Conservation (phyloP, 2,888 invertebrate species). For the Chrysotoxum bicinctum region DNA sequence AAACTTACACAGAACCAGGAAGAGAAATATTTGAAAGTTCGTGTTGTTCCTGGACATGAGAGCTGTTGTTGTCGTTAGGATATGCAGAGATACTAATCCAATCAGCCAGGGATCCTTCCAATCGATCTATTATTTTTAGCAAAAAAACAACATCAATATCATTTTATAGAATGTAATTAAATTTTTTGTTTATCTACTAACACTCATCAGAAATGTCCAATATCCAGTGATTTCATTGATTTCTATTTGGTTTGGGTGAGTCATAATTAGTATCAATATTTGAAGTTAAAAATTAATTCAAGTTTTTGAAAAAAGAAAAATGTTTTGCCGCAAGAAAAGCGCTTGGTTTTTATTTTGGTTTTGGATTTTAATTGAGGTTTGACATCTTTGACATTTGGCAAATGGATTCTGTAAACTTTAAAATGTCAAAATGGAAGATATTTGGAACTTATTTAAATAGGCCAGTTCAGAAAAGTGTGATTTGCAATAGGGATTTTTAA, state of each 20-base stretch:
- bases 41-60: constrained; percentile 92
- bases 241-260: constrained; percentile 86
- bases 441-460: neutral
- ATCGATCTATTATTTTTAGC: constrained; percentile 85
- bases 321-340: neutral
- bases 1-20: constrained; percentile 90
- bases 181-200: constrained; percentile 76
- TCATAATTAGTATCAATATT: constrained; percentile 75
- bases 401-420: too few species aligned
- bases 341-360: neutral
- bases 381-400: too few species aligned
- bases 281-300: neutral
- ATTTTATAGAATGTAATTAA: too few species aligned
- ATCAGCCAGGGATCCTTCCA: constrained; percentile 95
- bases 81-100: constrained; percentile 88
- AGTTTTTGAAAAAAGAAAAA: neutral
- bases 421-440: neutral
- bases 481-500: too few species aligned
- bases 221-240: constrained; percentile 88
- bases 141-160: neutral
- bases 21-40: constrained; percentile 92
- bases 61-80: constrained; percentile 89
- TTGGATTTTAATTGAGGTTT: too few species aligned
- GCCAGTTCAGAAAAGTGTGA: neutral
- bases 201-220: constrained; percentile 89